Conservation (phyloP, 2,888 invertebrate genomes). For the Nemoura dubitans region DNA sequence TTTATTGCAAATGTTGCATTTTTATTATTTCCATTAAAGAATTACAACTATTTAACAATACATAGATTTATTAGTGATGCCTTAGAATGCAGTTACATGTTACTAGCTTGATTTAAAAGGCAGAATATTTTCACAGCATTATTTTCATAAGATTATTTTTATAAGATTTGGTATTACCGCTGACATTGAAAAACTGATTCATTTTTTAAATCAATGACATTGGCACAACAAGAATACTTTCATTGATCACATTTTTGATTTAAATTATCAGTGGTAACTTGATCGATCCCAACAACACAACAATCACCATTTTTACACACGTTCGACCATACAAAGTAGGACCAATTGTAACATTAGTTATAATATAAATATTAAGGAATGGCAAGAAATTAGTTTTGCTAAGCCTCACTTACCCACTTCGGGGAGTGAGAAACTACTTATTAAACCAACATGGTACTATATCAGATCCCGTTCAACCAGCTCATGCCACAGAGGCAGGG, state of each 20-base stretch:
- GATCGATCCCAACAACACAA: slow-evolving; percentile 12
- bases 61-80: not conserved
- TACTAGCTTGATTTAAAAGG: slow-evolving; percentile 1
- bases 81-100: not conserved
- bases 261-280: slow-evolving; percentile 12
- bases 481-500: slow-evolving; percentile 24
- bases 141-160: slow-evolving; percentile 7
- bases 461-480: slow-evolving; percentile 9
- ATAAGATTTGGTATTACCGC: slow-evolving; percentile 7
- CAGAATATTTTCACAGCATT: slow-evolving; percentile 2
- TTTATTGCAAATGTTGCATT: not conserved
- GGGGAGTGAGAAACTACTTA: slow-evolving; percentile 1
- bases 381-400: slow-evolving; percentile 7
- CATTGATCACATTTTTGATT: not conserved
- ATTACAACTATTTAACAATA: slow-evolving; percentile 3
- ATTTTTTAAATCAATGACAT: not conserved
- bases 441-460: not conserved
- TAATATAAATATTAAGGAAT: slow-evolving; percentile 1
- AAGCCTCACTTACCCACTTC: slow-evolving; percentile 7
- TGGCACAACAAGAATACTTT: slow-evolving; percentile 12
- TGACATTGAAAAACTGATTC: not conserved
- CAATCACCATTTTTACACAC: not conserved
- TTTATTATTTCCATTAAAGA: slow-evolving; percentile 13
- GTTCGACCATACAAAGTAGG: slow-evolving; percentile 7
- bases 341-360: not conserved